phyloP scores from a whole-genome alignment of 2,888 invertebrate species.

The Magallana nippona region DNA sequence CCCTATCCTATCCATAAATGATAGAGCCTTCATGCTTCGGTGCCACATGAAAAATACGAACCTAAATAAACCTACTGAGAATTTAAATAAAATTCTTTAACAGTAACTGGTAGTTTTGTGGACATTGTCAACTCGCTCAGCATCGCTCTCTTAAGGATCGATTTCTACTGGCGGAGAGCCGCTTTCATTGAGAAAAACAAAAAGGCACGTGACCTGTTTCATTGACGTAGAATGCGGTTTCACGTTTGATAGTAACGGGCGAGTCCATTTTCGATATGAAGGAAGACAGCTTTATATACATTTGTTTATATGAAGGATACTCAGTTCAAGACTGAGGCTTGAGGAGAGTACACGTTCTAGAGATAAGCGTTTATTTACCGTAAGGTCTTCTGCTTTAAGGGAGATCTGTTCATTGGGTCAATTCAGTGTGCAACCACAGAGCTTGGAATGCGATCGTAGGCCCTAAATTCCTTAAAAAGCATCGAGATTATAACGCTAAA shows the following conservation, averaged over 20 bases:
- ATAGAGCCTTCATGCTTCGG: no score
- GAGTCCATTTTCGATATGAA: conserved; percentile 43
- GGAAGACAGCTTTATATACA: conserved; percentile 26
- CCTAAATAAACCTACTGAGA: no score
- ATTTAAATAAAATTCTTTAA: neutral
- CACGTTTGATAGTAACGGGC: conserved; percentile 55
- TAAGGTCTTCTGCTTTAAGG: neutral
- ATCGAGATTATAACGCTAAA: neutral
- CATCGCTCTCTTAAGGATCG: neutral
- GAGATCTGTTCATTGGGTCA: neutral
- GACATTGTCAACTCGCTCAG: neutral
- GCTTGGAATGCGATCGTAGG: neutral
- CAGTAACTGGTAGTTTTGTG: neutral
- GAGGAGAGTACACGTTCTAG: neutral
- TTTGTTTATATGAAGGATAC: conserved; percentile 30
- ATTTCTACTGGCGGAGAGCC: conserved; percentile 7
- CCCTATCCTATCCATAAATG: no score
- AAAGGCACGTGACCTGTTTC: conserved; percentile 47
- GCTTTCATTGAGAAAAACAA: conserved; percentile 52
- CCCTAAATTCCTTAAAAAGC: neutral
- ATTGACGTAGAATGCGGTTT: conserved; percentile 56
- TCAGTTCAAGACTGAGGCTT: neutral
- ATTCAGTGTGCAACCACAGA: neutral
- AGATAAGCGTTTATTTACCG: neutral
- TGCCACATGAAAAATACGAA: no score